Percentiles rank a stretch among this genome's conserved stretches.
Conservation (phyloP, 2,888 invertebrate species). For the Polyommatus icarus region DNA sequence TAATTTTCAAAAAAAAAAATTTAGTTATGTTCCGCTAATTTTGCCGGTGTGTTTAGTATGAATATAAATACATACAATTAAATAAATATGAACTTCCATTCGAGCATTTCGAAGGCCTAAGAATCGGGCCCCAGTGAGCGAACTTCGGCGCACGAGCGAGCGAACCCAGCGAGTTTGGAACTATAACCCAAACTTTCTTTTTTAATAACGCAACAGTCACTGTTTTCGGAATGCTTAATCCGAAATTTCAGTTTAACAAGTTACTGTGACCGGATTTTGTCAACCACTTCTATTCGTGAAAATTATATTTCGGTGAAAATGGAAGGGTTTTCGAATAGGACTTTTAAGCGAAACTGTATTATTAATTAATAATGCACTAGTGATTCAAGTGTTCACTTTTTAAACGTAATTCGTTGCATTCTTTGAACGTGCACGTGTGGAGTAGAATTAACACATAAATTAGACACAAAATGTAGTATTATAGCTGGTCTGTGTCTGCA, state of each 20-base stretch:
- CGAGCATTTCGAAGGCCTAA: background rate
- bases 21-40: too few species aligned
- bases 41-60: too few species aligned
- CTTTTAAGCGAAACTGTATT: background rate
- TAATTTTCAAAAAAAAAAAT: too few species aligned
- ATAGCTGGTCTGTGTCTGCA: background rate
- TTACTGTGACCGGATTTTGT: background rate
- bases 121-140: background rate
- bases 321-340: background rate
- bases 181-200: slow-evolving; percentile 11
- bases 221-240: slow-evolving; percentile 26
- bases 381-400: background rate
- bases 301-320: slow-evolving; percentile 4
- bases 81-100: too few species aligned
- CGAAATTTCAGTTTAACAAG: slow-evolving; percentile 12
- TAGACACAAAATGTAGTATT: background rate
- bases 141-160: slow-evolving; percentile 20
- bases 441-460: background rate
- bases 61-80: too few species aligned
- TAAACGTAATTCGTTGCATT: background rate
- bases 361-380: background rate
- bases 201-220: slow-evolving; percentile 25
- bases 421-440: background rate
- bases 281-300: background rate
- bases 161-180: slow-evolving; percentile 5